These are phyloP conservation scores for Candoia aspera DNA, from an alignment of 2,113 vertebrate species.

Conservation along the genomic window DNA sequence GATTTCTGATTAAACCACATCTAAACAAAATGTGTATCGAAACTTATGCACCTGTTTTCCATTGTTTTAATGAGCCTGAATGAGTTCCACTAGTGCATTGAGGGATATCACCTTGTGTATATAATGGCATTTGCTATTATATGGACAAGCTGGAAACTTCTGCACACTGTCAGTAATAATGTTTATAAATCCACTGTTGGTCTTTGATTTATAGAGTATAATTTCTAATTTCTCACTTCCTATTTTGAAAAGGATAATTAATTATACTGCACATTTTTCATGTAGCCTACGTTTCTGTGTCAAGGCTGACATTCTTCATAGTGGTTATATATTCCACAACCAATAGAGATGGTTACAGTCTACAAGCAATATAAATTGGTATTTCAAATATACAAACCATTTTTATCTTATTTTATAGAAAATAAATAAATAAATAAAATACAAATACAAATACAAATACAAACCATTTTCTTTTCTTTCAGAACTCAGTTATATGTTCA, in stretches of 20 bases:
- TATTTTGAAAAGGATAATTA: not conserved
- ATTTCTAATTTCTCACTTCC: not conserved
- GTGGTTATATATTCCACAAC: no score
- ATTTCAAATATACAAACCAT: not conserved
- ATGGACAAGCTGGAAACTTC: not conserved
- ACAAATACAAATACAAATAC: no score
- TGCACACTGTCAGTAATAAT: not conserved
- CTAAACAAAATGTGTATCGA: not conserved
- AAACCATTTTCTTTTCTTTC: not conserved
- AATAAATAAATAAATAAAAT: no score
- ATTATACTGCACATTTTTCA: not conserved
- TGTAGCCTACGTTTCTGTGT: not conserved
- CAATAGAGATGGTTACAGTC: not conserved
- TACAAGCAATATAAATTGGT: not conserved
- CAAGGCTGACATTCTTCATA: not conserved
- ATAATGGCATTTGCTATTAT: not conserved
- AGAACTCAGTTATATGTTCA: not conserved
- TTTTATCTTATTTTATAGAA: no score
- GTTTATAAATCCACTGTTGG: not conserved
- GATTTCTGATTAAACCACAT: not conserved
- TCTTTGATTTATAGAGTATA: not conserved
- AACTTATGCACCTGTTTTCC: not conserved
- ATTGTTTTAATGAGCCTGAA: not conserved
- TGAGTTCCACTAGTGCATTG: not conserved
- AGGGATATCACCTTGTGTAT: conserved; percentile 1